Base-by-base conservation (phyloP, 2,113 vertebrate genomes). In the Corythaeola cristata region DNA sequence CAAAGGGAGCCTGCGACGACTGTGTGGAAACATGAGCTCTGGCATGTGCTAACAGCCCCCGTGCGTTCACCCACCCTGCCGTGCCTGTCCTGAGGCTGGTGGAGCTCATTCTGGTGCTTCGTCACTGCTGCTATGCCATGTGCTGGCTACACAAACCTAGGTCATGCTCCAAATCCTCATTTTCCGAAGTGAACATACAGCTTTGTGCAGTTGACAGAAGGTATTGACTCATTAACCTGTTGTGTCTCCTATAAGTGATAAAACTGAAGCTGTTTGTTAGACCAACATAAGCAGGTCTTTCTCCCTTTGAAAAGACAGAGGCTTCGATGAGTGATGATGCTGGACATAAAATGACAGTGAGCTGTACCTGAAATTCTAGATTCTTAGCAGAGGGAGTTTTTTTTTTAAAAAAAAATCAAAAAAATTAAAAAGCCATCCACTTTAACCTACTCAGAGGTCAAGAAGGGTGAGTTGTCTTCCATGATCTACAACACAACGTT, bases 1-100 rank as follows among this genome's bases (percentile, higher is more conserved):
- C 7, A 0, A 12, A 68, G 19, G 1, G 4, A 41, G 62, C 9
- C 26, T 16, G 0, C 1, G 2, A 6, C 1, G 3, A 2, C 8
- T 8, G 9, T 7, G 60, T 49, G 60, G 73, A 66, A 55, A 21
- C 2, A 1, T 10, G 24, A 78, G 49, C 41, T 77, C 24, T 30
- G 62, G 26, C 47, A 68, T 8, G 3, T 4, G 8, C 19, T 33
- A 8, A 21, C 3, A 12, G 6, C 35, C n/a, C 8, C 0, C 0
- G 41, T 6, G 13, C 4, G 2, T 15, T 33, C 22, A 0, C 26
- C 66, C 44, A 55, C 35, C 33, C 23, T 27, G 33, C 53, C 8
- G 6, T 73, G 67, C 53, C n/a, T 4, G 1, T 44, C 15, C 26
- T 35, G 5, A 18, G 73, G 63, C 64, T 84, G 53, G 8, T 41